phyloP scores from a whole-genome alignment of 1,140 invertebrate genomes.

The Papilio xuthus region DNA sequence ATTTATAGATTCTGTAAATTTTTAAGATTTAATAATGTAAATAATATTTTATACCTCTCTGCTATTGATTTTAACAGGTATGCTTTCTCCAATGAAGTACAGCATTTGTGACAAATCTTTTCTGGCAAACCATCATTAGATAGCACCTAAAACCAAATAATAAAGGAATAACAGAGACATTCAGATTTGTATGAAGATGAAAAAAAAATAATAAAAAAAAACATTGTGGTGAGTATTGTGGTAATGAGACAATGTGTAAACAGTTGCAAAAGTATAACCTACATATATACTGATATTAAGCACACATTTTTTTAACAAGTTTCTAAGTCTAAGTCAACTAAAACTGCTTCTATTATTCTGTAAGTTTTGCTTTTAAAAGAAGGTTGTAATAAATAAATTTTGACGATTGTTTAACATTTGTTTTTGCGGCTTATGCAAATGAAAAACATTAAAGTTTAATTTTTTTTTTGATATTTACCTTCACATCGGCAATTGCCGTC shows the following conservation, averaged over 20 bases:
- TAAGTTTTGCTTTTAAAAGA: neutral
- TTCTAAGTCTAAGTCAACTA: too few species aligned
- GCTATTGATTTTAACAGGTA: constrained; percentile 74
- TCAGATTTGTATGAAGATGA: neutral
- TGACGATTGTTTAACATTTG: neutral
- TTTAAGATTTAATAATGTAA: neutral
- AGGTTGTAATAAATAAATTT: neutral
- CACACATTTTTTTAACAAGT: neutral
- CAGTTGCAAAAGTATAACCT: neutral
- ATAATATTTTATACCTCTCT: constrained; percentile 59
- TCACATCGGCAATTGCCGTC: constrained; percentile 74
- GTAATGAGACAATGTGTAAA: neutral
- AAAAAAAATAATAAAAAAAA: constrained; percentile 20
- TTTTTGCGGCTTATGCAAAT: neutral
- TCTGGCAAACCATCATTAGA: constrained; percentile 75
- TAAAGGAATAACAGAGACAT: neutral
- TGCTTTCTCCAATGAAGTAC: constrained; percentile 70
- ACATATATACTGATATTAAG: neutral
- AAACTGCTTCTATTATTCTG: neutral
- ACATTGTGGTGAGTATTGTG: neutral
- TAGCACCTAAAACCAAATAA: constrained; percentile 56
- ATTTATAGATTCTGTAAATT: neutral
- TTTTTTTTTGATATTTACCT: constrained; percentile 54
- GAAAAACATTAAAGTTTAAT: neutral
- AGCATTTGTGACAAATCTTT: constrained; percentile 75